Evolutionary conservation across 2,797 vertebrate species (phyloP), one percentile per base, ranked within the genome.

Genomic region (Nyctibius grandis): DNA sequence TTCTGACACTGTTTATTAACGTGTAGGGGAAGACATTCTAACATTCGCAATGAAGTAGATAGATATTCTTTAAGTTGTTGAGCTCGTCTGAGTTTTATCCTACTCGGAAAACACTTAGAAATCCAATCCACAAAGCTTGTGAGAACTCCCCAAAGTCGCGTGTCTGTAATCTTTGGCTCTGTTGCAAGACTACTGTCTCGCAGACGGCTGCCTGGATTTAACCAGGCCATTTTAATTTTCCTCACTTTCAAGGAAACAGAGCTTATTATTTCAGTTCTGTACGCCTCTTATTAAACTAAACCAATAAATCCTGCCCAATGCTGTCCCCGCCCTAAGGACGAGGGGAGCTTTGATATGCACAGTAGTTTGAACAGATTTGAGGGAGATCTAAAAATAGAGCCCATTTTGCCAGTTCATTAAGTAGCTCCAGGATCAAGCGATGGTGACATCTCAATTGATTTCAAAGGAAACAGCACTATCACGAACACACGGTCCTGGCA

Each of bases 371-470:
- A n/a, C n/a, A n/a, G n/a, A n/a, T n/a, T n/a, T n/a, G n/a, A 93
- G 51, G 10, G 50, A 93, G 65, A 73, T 86, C 94, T 96, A 96
- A 97, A 97, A 95, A 95, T 91, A 96, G 94, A 93, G 86, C 74
- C 81, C 56, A 70, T 94, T 96, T 91, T 95, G 59, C 91, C 96
- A 94, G 77, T 94, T 96, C 91, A 93, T 96, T 95, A 96, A 96
- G 85, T 70, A 96, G 91, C 93, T 93, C 76, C 6, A 5, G 93
- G 91, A 96, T 95, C 95, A 96, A 96, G 95, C 13, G 44, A 91
- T 12, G 70, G 89, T 95, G 94, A 97, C 91, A 96, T 97, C 96
- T 96, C 92, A 94, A 95, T 96, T 91, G 91, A 88, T 96, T 97
- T 88, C 93, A 88, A 91, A 92, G 89, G 85, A 90, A 95, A 76